phyloP scores from a whole-genome alignment of 64 coral and sea anemone species.

The Pocillopora damicornis region DNA sequence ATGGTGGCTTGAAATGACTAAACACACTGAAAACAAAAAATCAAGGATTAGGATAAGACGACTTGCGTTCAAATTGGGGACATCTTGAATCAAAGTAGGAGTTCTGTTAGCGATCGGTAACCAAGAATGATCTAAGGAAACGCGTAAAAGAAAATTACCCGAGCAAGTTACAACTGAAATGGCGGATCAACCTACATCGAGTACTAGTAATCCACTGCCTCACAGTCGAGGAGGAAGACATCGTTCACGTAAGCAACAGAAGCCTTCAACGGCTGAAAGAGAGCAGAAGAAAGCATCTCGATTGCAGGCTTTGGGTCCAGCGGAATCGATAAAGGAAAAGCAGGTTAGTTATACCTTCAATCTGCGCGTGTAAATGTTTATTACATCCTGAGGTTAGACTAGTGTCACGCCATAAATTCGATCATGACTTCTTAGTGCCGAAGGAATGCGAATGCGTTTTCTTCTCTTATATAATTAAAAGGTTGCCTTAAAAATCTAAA shows the following conservation, averaged over 20 bases:
- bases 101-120: not conserved
- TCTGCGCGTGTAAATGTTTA: conserved; percentile 14
- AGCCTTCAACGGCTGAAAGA: conserved; percentile 80
- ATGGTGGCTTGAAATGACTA: conserved; percentile 73
- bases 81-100: not conserved
- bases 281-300: conserved; percentile 97
- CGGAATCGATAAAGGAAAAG: conserved; percentile 97
- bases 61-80: not conserved
- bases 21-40: conserved; percentile 41
- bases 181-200: conserved; percentile 20
- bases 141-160: not conserved
- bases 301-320: conserved; percentile 86
- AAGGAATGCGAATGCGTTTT: conserved; percentile 32
- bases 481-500: not conserved
- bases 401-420: conserved; percentile 10
- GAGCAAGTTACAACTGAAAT: not conserved
- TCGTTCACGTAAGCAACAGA: conserved; percentile 84
- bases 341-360: conserved; percentile 55
- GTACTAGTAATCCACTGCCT: not conserved
- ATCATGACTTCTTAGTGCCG: not conserved
- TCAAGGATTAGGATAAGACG: conserved; percentile 21
- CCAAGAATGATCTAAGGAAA: not conserved
- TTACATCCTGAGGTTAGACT: conserved; percentile 14
- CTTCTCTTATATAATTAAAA: not conserved
- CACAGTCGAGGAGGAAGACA: conserved; percentile 55